These are phyloP conservation scores for Brotula barbata DNA, from an alignment of 2,797 vertebrate species.

Conservation along the genomic window DNA sequence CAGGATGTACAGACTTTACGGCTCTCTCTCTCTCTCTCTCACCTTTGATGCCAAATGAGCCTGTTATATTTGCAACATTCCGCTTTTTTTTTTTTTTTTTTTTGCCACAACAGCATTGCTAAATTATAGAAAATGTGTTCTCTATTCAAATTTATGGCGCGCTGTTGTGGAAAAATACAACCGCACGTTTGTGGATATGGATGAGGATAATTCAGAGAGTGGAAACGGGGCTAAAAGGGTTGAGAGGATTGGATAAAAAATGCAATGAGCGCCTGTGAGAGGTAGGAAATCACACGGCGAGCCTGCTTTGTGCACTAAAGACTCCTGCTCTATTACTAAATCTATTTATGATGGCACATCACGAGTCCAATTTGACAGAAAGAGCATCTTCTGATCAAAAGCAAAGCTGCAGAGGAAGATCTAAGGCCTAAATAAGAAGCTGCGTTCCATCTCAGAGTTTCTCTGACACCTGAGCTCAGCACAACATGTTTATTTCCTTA, in stretches of 20 bases:
- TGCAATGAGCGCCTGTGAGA: constrained; percentile 32
- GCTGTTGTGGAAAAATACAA: constrained; percentile 77
- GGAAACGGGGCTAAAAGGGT: constrained; percentile 38
- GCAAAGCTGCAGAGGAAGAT: constrained; percentile 58
- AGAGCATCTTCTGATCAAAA: constrained; percentile 59
- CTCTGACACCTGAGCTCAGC: constrained; percentile 20
- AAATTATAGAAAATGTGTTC: constrained; percentile 85
- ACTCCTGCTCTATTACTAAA: constrained; percentile 50
- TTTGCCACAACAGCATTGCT: constrained; percentile 77
- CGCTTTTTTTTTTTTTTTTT: constrained; percentile 33
- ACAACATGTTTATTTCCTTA: too few relatives aligned
- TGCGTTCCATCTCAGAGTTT: constrained; percentile 14
- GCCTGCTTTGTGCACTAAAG: constrained; percentile 37
- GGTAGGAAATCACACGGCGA: constrained; percentile 42
- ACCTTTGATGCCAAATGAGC: constrained; percentile 13
- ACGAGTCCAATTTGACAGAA: constrained; percentile 49
- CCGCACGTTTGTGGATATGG: constrained; percentile 24
- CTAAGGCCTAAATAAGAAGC: constrained; percentile 53
- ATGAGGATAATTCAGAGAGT: constrained; percentile 36
- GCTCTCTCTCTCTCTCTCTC: constrained; percentile 17
- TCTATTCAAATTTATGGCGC: constrained; percentile 81
- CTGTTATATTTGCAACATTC: constrained; percentile 79
- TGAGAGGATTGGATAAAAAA: constrained; percentile 47
- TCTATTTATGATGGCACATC: constrained; percentile 47
- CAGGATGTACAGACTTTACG: constrained; percentile 16